phyloP scores from a whole-genome alignment of 2,888 invertebrate genomes.

The Onthophagus sagittarius region DNA sequence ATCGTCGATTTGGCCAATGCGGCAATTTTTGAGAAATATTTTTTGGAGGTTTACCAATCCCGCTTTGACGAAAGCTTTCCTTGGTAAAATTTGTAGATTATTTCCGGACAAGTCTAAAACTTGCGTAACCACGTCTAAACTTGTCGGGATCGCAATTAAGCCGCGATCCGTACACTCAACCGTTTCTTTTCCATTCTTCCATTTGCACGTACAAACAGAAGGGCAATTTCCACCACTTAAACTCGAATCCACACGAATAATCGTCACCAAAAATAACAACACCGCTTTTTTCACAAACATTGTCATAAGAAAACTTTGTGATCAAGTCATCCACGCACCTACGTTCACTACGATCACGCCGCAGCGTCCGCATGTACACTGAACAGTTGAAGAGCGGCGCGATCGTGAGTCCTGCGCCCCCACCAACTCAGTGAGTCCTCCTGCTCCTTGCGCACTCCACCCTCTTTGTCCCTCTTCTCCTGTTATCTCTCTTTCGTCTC shows the following conservation, averaged over 20 bases:
- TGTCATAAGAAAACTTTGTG: not conserved
- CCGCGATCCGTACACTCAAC: conserved; percentile 84
- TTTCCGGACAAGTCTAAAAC: conserved; percentile 87
- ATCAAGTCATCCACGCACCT: conserved; percentile 2
- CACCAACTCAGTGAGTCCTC: conserved; percentile 52
- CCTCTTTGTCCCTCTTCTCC: conserved; percentile 34
- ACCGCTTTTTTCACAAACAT: not conserved
- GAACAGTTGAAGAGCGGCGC: conserved; percentile 31
- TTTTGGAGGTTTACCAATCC: conserved; percentile 83
- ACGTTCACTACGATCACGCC: conserved; percentile 18
- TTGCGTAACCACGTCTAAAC: conserved; percentile 84
- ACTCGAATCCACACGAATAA: conserved; percentile 41
- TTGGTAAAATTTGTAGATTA: conserved; percentile 77
- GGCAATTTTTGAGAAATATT: conserved; percentile 78
- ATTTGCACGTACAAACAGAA: conserved; percentile 81
- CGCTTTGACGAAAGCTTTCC: conserved; percentile 76
- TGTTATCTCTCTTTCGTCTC: conserved; percentile 41
- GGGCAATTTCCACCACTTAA: conserved; percentile 62
- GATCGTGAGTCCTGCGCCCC: conserved; percentile 49
- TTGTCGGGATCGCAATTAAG: conserved; percentile 79
- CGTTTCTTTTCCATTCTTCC: conserved; percentile 91
- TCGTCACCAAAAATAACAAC: conserved; percentile 10
- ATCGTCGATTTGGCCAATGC: conserved; percentile 80
- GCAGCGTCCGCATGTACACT: conserved; percentile 46
- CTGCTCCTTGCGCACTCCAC: conserved; percentile 45